phyloP scores from a whole-genome alignment of 2,797 vertebrate genomes.

The Percopsis omiscomaycus region DNA sequence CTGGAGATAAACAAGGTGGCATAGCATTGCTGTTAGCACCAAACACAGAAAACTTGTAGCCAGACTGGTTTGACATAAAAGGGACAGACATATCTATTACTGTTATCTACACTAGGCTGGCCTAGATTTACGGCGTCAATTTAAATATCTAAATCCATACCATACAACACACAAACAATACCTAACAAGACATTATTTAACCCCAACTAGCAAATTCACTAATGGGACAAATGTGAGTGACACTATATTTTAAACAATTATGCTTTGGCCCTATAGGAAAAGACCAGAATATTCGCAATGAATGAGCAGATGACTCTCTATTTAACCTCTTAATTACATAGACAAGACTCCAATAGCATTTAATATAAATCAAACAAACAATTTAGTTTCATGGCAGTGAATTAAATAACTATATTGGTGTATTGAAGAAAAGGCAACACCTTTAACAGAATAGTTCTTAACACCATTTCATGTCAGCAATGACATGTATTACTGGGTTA shows the following conservation, averaged over 20 bases:
- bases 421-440: slow-evolving; percentile 9
- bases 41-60: too few relatives aligned
- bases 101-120: too few relatives aligned
- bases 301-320: slow-evolving; percentile 2
- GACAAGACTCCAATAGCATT: background rate
- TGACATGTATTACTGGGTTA: slow-evolving; percentile 47
- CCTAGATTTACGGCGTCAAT: background rate
- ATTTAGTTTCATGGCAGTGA: slow-evolving; percentile 6
- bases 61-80: too few relatives aligned
- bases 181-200: background rate
- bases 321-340: slow-evolving; percentile 11
- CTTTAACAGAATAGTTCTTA: slow-evolving; percentile 17
- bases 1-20: background rate
- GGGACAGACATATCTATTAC: too few relatives aligned
- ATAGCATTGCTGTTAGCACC: too few relatives aligned
- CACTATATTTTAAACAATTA: slow-evolving; percentile 4
- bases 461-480: slow-evolving; percentile 47
- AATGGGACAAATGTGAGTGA: background rate
- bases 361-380: background rate
- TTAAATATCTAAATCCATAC: background rate
- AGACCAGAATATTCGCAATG: slow-evolving; percentile 20
- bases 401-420: slow-evolving; percentile 23
- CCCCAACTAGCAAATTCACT: background rate
- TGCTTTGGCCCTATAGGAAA: slow-evolving; percentile 4
- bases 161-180: too few relatives aligned